A percentile compares a stretch with the other conserved stretches of the same genome.
phyloP scores from a whole-genome alignment of 2,113 vertebrate species.

The Coturnix japonica region DNA sequence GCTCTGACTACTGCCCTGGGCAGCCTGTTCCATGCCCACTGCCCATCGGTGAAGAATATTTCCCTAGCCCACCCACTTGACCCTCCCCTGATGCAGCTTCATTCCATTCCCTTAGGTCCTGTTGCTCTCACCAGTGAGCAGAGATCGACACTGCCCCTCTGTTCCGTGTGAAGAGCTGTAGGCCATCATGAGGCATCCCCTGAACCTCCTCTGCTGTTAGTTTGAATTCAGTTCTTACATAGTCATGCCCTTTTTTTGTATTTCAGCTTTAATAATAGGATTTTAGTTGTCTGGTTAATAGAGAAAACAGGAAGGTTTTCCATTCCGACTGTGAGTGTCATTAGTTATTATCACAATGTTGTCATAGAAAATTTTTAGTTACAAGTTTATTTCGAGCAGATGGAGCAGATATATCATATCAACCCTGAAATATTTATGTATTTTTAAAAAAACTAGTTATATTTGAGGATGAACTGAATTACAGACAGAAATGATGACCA shows the following conservation, averaged over 20 bases:
- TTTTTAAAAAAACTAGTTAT: not conserved
- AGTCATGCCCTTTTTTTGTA: not conserved
- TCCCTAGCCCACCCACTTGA: not conserved
- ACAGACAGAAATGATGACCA: not conserved
- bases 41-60: not conserved
- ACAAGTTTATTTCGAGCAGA: slow-evolving; percentile 51
- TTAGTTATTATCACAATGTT: slow-evolving; percentile 38
- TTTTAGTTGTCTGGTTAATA: slow-evolving; percentile 4
- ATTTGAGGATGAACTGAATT: not conserved
- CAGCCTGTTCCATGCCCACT: no score
- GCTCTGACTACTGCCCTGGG: not conserved
- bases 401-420: slow-evolving; percentile 14
- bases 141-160: not conserved
- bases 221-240: not conserved
- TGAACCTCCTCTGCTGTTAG: not conserved
- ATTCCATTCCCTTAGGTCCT: not conserved
- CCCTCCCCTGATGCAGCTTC: not conserved
- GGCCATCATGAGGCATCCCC: not conserved
- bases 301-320: not conserved
- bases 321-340: not conserved
- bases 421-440: slow-evolving; percentile 29
- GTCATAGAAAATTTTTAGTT: slow-evolving; percentile 32
- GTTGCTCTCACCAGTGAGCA: not conserved
- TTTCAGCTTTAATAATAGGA: not conserved
- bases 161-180: not conserved